Evolutionary conservation across 92 coral and sea anemone genomes (phyloP), one percentile per base, ranked within the genome.

Genomic region (Parazoanthus darwini): DNA sequence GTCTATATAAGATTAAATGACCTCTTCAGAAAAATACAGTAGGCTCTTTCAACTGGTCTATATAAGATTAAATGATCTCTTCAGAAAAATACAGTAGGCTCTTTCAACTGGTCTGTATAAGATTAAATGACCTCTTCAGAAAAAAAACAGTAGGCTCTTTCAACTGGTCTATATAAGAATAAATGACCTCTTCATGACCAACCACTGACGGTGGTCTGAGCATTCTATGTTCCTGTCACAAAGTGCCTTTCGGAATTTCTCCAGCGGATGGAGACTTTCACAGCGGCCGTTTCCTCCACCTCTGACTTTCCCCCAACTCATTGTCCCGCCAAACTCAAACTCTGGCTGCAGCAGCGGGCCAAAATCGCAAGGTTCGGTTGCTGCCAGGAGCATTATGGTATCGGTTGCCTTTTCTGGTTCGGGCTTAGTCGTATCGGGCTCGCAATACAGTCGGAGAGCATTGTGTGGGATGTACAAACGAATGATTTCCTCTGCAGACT

Each of bases 271-370:
- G 58, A 51, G 58, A 51, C 15, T 14, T 51, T 51, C 58, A 51
- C 58, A 51, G 58, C 58, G 15, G 15, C 58, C 58, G 1, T 8
- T 14, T 8, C 8, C 1, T 51, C 15, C 58, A 51, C 7, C 15
- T 51, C 58, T 51, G 58, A 0, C 58, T 51, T 51, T 39, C 42
- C 4, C 33, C 33, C 33, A 29, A 29, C 33, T 50, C 56, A 50
- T 8, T 14, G 58, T 1, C 58, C 58, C 58, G 3, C 90, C 80
- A n/a, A 87, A 82, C 65, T 91, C 85, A 22, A 91, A 85, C 6
- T 89, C 76, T 3, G 88, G 58, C 87, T 91, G 93, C 35, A 72
- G 33, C 38, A 91, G 89, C 8, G 93, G 84, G 26, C 72, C 88
- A 73, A 70, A 91, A 58, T 88, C 85, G 13, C 80, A 25, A 25